phyloP scores from a whole-genome alignment of 2,888 invertebrate genomes.

The Drosophila austrosaltans region DNA sequence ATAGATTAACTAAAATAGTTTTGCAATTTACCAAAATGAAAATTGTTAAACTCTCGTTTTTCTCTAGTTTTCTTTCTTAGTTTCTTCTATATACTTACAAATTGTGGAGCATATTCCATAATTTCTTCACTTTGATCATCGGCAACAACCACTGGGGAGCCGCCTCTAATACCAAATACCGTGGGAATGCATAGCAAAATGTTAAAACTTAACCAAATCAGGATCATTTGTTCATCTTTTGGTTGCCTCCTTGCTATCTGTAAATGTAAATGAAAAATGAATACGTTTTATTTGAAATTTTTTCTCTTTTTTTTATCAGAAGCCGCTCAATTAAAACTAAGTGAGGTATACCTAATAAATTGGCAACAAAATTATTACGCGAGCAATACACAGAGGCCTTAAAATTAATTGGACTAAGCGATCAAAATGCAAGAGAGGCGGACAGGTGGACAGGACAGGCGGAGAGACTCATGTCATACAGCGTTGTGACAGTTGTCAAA shows the following conservation, averaged over 20 bases:
- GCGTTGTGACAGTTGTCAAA: slow-evolving; percentile 78
- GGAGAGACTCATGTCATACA: slow-evolving; percentile 64
- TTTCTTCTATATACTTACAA: slow-evolving; percentile 70
- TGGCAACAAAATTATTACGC: slow-evolving; percentile 78
- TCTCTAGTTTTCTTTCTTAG: no score
- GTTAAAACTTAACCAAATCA: slow-evolving; percentile 30
- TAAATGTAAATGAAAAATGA: slow-evolving; percentile 61
- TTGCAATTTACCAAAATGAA: background rate
- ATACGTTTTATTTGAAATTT: slow-evolving; percentile 41
- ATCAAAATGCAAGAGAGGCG: slow-evolving; percentile 20
- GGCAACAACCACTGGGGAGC: slow-evolving; percentile 59
- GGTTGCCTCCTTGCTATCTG: slow-evolving; percentile 59
- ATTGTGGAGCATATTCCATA: slow-evolving; percentile 82
- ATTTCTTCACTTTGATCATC: slow-evolving; percentile 68
- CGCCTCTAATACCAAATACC: slow-evolving; percentile 33
- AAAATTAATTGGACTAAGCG: slow-evolving; percentile 47
- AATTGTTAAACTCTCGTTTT: no score
- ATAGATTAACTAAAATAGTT: slow-evolving; percentile 1
- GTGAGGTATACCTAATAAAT: slow-evolving; percentile 71
- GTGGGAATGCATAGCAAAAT: slow-evolving; percentile 52
- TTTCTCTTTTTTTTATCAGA: slow-evolving; percentile 51
- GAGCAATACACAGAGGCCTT: slow-evolving; percentile 36
- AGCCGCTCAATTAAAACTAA: slow-evolving; percentile 73
- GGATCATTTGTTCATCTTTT: slow-evolving; percentile 19
- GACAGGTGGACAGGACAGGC: slow-evolving; percentile 20